Evolutionary conservation across 2,888 invertebrate species (phyloP), one percentile per base, ranked within the genome.

Genomic region (Monopis laevigella): DNA sequence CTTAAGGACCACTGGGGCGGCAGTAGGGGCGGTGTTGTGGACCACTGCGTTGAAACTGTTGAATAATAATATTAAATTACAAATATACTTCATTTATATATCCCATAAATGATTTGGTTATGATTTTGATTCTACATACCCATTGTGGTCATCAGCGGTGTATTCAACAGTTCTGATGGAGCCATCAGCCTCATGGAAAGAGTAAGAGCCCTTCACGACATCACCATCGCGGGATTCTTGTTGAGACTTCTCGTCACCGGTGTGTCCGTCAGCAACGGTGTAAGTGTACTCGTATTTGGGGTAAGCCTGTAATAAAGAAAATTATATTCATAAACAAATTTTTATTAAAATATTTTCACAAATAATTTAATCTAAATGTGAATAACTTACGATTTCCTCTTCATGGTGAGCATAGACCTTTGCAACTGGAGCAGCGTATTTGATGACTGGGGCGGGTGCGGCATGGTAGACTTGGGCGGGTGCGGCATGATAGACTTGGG

Each of bases 231-330:
- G 67, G 47, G 55, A 49, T 51, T 83, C 82, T 48, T 77, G 74
- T 56, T 77, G 80, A 47, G 66, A 64, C 60, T 82, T 81, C 58
- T 70, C 65, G 65, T 83, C 83, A 35, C 82, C 82, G 53, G 81
- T 74, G 60, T 80, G 74, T 21, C 68, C 68, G 54, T 83, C 82
- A 50, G 74, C 65, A 3, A 83, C 78, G 34, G 78, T 74, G 60
- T 83, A 82, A 44, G 61, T 66, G 65, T 68, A 82, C 51, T 73
- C 68, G 57, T 71, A 71, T 51, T 67, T 62, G 42, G 70, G 69
- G 58, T 64, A 51, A 2, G 59, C 54, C 65, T 65, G 50, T 8
- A 46, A 46, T 29, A 40, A 11, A 30, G 13, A 40, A 27, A n/a
- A 27, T 27, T 27, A 27, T 24, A 24, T 8, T 28, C 5, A 28